Conservation (phyloP, 2,888 invertebrate species). For the Cantharis rufa region DNA sequence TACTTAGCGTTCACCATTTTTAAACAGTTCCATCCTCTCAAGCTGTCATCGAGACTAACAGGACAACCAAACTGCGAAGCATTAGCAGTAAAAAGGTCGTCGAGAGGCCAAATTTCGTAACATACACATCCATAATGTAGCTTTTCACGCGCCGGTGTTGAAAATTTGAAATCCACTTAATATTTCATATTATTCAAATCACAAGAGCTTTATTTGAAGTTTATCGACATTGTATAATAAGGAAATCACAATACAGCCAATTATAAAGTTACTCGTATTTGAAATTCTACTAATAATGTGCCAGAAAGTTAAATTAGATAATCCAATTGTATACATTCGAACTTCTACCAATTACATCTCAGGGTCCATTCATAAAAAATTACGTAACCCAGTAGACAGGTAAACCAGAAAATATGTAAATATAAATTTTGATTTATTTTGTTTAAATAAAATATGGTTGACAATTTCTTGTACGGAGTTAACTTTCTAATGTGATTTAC, state of each 20-base stretch:
- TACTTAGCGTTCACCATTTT: too few species aligned
- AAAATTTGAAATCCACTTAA: too few species aligned
- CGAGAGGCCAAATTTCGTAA: too few species aligned
- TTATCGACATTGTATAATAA: neutral
- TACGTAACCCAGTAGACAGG: neutral
- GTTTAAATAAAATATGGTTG: neutral
- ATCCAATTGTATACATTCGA: neutral
- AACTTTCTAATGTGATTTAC: neutral
- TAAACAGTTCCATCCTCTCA: too few species aligned
- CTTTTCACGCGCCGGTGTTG: too few species aligned
- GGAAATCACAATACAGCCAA: neutral
- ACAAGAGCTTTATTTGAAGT: neutral
- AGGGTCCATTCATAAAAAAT: neutral
- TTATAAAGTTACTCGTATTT: neutral
- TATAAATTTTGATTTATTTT: neutral
- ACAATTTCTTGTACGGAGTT: neutral
- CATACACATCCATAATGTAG: too few species aligned
- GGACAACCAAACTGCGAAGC: too few species aligned
- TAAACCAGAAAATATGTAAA: neutral
- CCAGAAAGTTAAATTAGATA: neutral
- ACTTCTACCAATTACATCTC: neutral
- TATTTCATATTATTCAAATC: too few species aligned
- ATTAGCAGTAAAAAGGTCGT: too few species aligned
- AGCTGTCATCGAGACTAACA: too few species aligned
- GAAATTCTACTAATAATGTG: neutral